Evolutionary conservation across 2,113 vertebrate genomes (phyloP), one percentile per base, ranked within the genome.

Genomic region (Spizaetus ornatus): DNA sequence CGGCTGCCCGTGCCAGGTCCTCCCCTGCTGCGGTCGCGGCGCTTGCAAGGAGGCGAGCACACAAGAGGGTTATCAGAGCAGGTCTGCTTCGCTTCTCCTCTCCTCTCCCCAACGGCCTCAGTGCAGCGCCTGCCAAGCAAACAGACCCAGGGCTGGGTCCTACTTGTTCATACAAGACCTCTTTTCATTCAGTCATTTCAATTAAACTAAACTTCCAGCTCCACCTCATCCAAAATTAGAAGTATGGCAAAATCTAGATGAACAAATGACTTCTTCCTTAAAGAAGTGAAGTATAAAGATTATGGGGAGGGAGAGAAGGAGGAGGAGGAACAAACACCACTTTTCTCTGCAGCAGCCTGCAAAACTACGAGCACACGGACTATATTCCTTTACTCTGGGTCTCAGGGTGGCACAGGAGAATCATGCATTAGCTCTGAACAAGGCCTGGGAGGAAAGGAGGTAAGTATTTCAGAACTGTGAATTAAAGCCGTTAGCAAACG

Each of bases 401-500:
- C 74, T 47, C 93, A 43, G 34, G 27, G 80, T 53, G 74, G 88
- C 87, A 86, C 45, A 52, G 29, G 86, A 90, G 91, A 96, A 97
- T 94, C 63, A 79, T 43, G 56, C 86, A 74, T 82, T 84, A 91
- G 95, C 89, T 93, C 50, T 7, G 32, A 93, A 78, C 77, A 95
- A 94, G 52, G 85, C 94, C 95, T 71, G 36, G 21, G 83, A 95
- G 74, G 26, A 62, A 92, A 70, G 69, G 69, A 96, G 93, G 12
- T 58, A 95, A 94, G 82, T 86, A 86, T 97, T 97, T 90, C 92
- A 95, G 90, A 93, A 76, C 87, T 69, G 87, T 27, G 82, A 97
- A 97, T 95, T 88, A 96, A 95, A 96, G 95, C 95, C 34, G 52
- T 95, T 96, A 90, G 92, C 56, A 86, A 96, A 88, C 89, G 93